Base-by-base conservation (phyloP, 2,888 invertebrate species). In the Ditylenchus weischeri region DNA sequence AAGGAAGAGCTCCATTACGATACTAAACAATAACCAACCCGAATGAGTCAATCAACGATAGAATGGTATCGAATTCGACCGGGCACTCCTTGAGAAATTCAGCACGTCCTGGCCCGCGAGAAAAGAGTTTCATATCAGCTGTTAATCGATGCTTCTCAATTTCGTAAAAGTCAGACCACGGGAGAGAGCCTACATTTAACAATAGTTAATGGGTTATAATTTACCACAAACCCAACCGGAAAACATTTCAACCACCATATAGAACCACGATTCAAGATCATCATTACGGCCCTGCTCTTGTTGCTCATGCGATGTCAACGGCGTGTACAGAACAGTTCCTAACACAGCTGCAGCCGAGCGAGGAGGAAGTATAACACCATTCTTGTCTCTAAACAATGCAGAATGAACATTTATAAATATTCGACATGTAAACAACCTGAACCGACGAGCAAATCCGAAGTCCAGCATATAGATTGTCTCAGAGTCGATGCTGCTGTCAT, bases 371-470 rank as follows among this genome's bases (percentile, higher is more conserved):
- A 74, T 49, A 38, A 73, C 69, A 6, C 78, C 78, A 19, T 71
- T 67, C 11, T 72, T 66, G 66, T 78, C 77, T n/a, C 79, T 79
- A 57, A 29, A 75, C 64, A 49, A 15, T 43, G 23, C 11, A 48
- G 4, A 11, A 50, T 66, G n/a, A n/a, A n/a, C n/a, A n/a, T n/a
- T n/a, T n/a, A n/a, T n/a, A n/a, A n/a, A n/a, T n/a, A n/a, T n/a
- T 43, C 18, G 35, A 18, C n/a, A 10, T 15, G 23, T 10, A 10
- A 68, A 67, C 23, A 47, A 76, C 75, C 64, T 63, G 64, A 69
- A 78, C 21, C 78, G 78, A n/a, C 78, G 57, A 23, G 79, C 76
- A 61, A 79, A 78, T 29, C 79, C 79, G 64, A 78, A 79, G 70
- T 79, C 79, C n/a, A 79, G 72, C 74, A 79, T 79, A 68, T 75